Evolutionary conservation across 2,113 vertebrate species (phyloP).

Genomic region (Naja naja): DNA sequence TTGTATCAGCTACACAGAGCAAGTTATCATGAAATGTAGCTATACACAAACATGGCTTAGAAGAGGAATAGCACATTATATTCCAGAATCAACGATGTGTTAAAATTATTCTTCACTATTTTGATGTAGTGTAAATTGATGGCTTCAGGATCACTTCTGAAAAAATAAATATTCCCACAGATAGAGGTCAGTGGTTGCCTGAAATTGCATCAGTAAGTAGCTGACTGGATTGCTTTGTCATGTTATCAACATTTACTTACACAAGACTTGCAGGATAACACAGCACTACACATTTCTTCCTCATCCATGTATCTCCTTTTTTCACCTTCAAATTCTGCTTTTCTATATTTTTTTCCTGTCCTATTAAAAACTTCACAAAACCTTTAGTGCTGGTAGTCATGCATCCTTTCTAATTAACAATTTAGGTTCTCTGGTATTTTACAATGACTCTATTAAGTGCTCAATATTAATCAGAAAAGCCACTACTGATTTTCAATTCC

Average conservation of each 20-base stretch:
- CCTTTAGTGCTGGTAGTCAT: constrained; percentile 57
- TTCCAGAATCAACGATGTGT: background rate
- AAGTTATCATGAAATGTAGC: background rate
- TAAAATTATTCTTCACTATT: constrained; percentile 17
- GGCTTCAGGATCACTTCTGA: constrained; percentile 60
- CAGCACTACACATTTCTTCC: constrained; percentile 36
- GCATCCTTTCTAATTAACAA: constrained; percentile 54
- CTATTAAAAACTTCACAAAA: constrained; percentile 47
- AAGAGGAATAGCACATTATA: constrained; percentile 1
- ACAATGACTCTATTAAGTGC: constrained; percentile 50
- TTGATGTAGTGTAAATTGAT: constrained; percentile 50
- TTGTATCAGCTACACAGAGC: background rate
- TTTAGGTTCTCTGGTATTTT: constrained; percentile 47
- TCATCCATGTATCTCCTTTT: constrained; percentile 25
- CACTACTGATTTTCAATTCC: constrained; percentile 57
- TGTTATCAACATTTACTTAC: constrained; percentile 70
- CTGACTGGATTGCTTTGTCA: constrained; percentile 67
- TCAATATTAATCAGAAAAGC: constrained; percentile 62
- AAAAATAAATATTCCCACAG: constrained; percentile 76
- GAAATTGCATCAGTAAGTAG: constrained; percentile 76
- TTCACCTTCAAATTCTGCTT: constrained; percentile 11
- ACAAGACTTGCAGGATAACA: constrained; percentile 39
- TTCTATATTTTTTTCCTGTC: constrained; percentile 56
- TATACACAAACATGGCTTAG: background rate
- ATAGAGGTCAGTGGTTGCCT: constrained; percentile 79